A percentile compares a stretch with the other conserved stretches of the same genome.
Evolutionary conservation across 2,888 invertebrate species (phyloP).

Genomic region (Drosophila atripex): DNA sequence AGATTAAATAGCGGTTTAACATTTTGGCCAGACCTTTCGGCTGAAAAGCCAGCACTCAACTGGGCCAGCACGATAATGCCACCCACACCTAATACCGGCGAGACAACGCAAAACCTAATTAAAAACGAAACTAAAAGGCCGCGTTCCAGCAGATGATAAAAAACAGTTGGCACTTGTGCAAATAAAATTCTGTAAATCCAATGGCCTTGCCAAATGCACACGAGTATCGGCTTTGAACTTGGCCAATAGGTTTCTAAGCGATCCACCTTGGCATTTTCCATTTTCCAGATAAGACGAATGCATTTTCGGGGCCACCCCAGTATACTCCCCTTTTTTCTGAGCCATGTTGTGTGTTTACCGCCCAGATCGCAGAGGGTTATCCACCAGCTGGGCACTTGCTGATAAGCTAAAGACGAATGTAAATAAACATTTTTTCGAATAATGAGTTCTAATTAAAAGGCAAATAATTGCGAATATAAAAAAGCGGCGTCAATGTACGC

Average conservation of each 20-base stretch:
- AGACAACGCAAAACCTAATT: conserved; percentile 43
- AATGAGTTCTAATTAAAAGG: conserved; percentile 54
- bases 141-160: conserved; percentile 69
- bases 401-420: conserved; percentile 35
- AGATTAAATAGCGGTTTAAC: conserved; percentile 46
- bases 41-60: conserved; percentile 54
- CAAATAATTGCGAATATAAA: conserved; percentile 39
- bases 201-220: conserved; percentile 51
- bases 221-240: conserved; percentile 66
- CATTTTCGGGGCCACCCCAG: conserved; percentile 7
- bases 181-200: conserved; percentile 44
- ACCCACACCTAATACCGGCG: conserved; percentile 54
- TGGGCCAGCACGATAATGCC: conserved; percentile 43
- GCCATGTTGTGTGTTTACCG: neutral
- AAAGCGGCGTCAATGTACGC: conserved; percentile 25
- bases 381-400: conserved; percentile 27
- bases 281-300: conserved; percentile 26
- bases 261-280: conserved; percentile 18
- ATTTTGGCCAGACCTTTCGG: conserved; percentile 42
- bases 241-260: conserved; percentile 24
- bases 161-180: conserved; percentile 71
- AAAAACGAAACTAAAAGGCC: conserved; percentile 28
- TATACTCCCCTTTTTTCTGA: no score
- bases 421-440: conserved; percentile 58
- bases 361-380: conserved; percentile 21